Evolutionary conservation across 23 tunicate species (phyloP).

Genomic region (Phallusia fumigata): DNA sequence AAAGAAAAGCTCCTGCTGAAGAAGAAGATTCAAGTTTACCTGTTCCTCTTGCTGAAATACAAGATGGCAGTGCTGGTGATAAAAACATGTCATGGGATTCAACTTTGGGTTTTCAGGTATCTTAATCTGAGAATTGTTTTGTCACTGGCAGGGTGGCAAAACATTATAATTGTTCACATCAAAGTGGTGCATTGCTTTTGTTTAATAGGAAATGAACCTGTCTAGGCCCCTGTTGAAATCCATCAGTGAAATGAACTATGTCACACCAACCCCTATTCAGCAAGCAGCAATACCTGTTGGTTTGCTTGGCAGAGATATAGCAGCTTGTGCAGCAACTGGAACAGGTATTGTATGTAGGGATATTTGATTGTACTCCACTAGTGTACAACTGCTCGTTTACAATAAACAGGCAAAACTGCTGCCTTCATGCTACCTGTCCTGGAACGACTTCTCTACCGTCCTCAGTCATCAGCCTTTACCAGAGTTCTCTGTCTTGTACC

Average conservation of each 20-base stretch:
- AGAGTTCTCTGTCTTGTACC: conserved; percentile 88
- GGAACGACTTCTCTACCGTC: conserved; percentile 73
- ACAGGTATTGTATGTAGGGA: too few relatives aligned
- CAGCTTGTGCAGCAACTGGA: conserved; percentile 99
- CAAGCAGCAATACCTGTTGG: conserved; percentile 94
- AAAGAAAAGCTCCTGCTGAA: conserved; percentile 19
- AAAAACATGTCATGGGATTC: conserved; percentile 66
- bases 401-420: conserved; percentile 81
- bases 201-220: conserved; percentile 68
- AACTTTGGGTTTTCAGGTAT: conserved; percentile 57
- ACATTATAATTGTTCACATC: too few relatives aligned
- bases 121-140: too few relatives aligned
- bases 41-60: conserved; percentile 62
- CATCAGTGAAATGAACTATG: conserved; percentile 66
- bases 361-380: too few relatives aligned
- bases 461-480: conserved; percentile 59
- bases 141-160: neutral
- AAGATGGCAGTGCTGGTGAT: conserved; percentile 32
- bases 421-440: conserved; percentile 96
- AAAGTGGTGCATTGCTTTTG: neutral
- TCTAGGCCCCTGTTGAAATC: conserved; percentile 87
- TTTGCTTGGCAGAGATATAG: conserved; percentile 84
- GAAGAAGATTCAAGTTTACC: conserved; percentile 29
- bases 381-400: too few relatives aligned
- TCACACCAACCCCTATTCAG: conserved; percentile 96